Percentiles rank a stretch among this genome's conserved stretches.
Evolutionary conservation across 2,888 invertebrate species (phyloP).

Genomic region (Andrena dorsata): DNA sequence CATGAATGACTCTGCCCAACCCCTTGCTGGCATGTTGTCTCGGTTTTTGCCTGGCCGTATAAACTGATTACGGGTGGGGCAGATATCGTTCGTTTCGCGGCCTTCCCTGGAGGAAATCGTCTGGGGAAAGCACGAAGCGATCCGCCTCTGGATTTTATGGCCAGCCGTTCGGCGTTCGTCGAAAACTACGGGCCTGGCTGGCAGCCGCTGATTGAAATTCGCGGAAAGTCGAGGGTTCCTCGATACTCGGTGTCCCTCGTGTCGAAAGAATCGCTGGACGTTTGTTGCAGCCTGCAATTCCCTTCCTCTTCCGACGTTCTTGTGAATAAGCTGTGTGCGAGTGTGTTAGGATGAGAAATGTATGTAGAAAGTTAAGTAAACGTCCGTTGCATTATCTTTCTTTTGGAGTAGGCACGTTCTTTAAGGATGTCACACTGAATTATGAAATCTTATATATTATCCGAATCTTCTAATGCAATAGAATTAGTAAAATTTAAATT

Average conservation of each 20-base stretch:
- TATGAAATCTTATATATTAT: too few relatives aligned
- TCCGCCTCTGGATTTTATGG: constrained; percentile 24
- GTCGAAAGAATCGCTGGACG: constrained; percentile 19
- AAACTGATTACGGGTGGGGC: constrained; percentile 31
- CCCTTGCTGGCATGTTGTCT: background rate
- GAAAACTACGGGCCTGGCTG: constrained; percentile 15
- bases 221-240: constrained; percentile 32
- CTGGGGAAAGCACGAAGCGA: background rate
- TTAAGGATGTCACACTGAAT: too few relatives aligned
- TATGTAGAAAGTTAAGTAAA: too few relatives aligned
- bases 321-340: background rate
- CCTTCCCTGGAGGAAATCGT: constrained; percentile 7
- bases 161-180: constrained; percentile 4
- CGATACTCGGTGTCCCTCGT: constrained; percentile 8
- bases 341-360: background rate
- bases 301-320: background rate
- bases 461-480: too few relatives aligned
- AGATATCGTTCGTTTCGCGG: constrained; percentile 24
- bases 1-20: background rate
- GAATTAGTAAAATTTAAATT: too few relatives aligned
- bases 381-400: too few relatives aligned
- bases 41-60: background rate
- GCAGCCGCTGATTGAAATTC: constrained; percentile 48
- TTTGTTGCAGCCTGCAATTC: constrained; percentile 38
- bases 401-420: too few relatives aligned